A percentile compares a stretch with the other conserved stretches of the same genome.
These are phyloP conservation scores for Marcusenius ussheri DNA, from an alignment of 2,113 vertebrate species.

Conservation along the genomic window DNA sequence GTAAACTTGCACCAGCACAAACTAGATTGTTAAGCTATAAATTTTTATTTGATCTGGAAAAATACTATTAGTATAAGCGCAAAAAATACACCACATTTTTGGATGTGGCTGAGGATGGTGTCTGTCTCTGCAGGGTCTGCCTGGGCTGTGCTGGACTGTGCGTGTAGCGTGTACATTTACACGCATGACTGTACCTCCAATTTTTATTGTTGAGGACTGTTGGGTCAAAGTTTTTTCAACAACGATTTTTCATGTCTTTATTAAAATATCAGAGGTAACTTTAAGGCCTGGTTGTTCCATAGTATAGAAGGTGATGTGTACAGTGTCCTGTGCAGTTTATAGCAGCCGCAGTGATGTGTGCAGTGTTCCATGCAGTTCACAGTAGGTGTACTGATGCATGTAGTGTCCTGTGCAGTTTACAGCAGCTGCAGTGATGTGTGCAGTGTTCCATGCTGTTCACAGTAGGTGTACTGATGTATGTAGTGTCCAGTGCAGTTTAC, in stretches of 20 bases:
- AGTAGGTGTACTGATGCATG: not conserved
- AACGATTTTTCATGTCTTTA: not conserved
- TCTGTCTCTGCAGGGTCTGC: not conserved
- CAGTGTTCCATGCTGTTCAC: not conserved
- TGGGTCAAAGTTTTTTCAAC: not conserved
- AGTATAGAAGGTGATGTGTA: not conserved
- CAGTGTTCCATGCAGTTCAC: not conserved
- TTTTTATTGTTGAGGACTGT: not conserved
- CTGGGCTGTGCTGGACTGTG: not conserved
- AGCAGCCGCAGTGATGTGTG: not conserved
- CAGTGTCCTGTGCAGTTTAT: not conserved
- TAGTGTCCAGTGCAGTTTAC: not conserved
- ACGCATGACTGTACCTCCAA: not conserved
- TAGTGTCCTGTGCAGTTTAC: not conserved
- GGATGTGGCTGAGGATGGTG: not conserved
- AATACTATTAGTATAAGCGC: not conserved
- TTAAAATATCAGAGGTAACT: not conserved
- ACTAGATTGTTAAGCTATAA: not conserved
- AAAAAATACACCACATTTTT: not conserved
- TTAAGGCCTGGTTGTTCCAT: not conserved
- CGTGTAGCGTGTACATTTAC: not conserved
- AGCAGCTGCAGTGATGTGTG: not conserved
- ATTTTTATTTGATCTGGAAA: not conserved
- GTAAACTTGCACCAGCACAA: not conserved
- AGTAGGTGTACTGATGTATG: not conserved